Conservation (phyloP, 1,140 invertebrate genomes). For the Penaeus japonicus region DNA sequence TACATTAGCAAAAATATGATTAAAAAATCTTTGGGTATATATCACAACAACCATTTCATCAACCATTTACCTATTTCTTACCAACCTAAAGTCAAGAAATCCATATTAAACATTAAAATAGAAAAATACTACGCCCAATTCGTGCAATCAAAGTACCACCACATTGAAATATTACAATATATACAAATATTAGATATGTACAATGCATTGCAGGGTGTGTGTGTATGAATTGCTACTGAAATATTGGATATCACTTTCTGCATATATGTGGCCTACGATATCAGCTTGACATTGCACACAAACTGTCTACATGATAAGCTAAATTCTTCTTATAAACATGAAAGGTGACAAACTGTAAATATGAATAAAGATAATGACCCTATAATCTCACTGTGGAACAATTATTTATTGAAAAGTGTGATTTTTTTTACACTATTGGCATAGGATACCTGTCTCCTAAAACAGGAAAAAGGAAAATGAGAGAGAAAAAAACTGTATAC, state of each 20-base stretch:
- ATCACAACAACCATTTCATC: background rate
- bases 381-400: too few relatives aligned
- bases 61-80: background rate
- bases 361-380: too few relatives aligned
- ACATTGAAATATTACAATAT: constrained; percentile 24
- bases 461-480: background rate
- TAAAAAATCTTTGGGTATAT: background rate
- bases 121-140: constrained; percentile 23
- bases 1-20: too few relatives aligned
- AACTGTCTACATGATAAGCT: too few relatives aligned
- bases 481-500: background rate
- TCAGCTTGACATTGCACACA: too few relatives aligned
- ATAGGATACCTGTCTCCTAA: too few relatives aligned
- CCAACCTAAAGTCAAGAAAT: background rate
- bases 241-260: background rate
- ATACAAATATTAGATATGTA: constrained; percentile 28
- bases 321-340: too few relatives aligned
- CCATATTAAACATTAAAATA: background rate
- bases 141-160: constrained; percentile 39
- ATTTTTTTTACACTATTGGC: too few relatives aligned
- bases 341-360: too few relatives aligned
- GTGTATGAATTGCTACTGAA: background rate
- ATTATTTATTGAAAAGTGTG: too few relatives aligned
- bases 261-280: too few relatives aligned
- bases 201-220: background rate